Conservation (phyloP, 2,113 vertebrate species). For the Sander lucioperca region DNA sequence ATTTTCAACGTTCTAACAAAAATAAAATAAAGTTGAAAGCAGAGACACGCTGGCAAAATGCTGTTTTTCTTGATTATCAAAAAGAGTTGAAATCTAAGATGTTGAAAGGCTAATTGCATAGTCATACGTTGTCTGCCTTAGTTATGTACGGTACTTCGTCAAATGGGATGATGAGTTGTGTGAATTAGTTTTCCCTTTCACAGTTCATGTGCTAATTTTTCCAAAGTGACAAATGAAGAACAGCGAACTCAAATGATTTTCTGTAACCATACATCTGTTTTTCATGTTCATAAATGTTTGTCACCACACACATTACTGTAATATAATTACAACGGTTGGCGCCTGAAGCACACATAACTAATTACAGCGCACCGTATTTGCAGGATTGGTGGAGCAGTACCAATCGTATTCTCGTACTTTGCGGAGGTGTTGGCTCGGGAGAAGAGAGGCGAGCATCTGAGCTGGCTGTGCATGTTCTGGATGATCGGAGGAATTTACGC, state of each 20-base stretch:
- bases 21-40: background rate
- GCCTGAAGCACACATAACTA: background rate
- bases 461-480: slow-evolving; percentile 99
- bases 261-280: slow-evolving; percentile 1
- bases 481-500: slow-evolving; percentile 99
- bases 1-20: background rate
- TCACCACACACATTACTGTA: background rate
- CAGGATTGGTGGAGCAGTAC: slow-evolving; percentile 95
- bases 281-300: background rate
- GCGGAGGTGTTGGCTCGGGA: slow-evolving; percentile 95
- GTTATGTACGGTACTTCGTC: background rate
- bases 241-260: background rate
- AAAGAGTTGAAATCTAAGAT: background rate
- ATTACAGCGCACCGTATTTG: slow-evolving; percentile 25
- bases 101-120: background rate
- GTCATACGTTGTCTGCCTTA: background rate
- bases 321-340: background rate
- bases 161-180: background rate
- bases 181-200: background rate
- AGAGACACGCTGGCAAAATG: background rate
- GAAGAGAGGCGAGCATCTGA: slow-evolving; percentile 96
- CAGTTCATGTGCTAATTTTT: background rate
- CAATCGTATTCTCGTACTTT: slow-evolving; percentile 96
- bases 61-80: background rate
- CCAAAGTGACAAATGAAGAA: background rate